Conservation (phyloP, 2,797 vertebrate species). For the Aselliscus stoliczkanus region DNA sequence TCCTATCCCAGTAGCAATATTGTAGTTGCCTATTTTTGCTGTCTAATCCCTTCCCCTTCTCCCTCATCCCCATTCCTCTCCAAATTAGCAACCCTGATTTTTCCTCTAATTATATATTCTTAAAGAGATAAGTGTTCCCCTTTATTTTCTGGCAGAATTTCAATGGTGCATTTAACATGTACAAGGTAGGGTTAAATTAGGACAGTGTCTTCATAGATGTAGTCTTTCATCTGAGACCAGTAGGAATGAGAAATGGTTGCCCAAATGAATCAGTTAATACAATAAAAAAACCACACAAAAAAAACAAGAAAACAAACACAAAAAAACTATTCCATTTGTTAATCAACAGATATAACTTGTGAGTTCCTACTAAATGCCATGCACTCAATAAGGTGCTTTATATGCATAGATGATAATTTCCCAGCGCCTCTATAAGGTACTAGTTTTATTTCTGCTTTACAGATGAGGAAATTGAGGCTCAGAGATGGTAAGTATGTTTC, state of each 20-base stretch:
- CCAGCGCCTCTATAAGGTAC: neutral
- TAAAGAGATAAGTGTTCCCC: conserved; percentile 53
- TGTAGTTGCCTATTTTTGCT: no score
- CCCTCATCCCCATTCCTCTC: no score
- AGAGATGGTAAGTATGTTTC: neutral
- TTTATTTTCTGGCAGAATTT: conserved; percentile 50
- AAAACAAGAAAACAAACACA: no score
- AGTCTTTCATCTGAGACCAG: conserved; percentile 20
- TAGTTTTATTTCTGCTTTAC: neutral
- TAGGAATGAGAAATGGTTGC: neutral
- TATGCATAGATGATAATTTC: neutral
- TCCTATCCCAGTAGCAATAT: no score
- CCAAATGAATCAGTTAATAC: neutral
- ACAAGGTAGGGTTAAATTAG: conserved; percentile 28
- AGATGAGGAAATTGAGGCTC: neutral
- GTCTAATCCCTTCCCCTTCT: no score
- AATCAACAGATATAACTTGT: neutral
- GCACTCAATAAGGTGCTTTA: neutral
- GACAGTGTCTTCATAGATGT: neutral
- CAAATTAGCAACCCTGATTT: no score
- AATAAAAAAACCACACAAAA: neutral
- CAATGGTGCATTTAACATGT: conserved; percentile 48
- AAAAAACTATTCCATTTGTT: neutral
- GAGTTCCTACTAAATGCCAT: neutral
- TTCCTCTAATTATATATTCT: conserved; percentile 76